Base-by-base conservation (phyloP, 2,113 vertebrate genomes). In the Polypterus senegalus region DNA sequence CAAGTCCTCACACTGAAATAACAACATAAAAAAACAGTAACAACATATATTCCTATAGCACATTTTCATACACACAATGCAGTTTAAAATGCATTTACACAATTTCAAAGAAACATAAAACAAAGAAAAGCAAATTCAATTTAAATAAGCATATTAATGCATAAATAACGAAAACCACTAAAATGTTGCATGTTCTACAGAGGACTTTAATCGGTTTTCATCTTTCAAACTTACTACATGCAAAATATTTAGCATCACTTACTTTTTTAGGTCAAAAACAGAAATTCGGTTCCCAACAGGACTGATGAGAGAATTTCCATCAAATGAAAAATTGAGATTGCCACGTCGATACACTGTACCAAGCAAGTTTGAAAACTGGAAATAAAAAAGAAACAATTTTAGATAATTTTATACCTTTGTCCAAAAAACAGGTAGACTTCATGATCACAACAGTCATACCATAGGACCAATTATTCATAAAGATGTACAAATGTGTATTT, bases 221-320 rank as follows among this genome's bases (percentile, higher is more conserved):
- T 51, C 6, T 51, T 51, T 4, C 11, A 3, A 44, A 57, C 55
- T 3, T 27, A 27, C 55, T 57, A 7, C 55, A 3, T 3, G 55
- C 2, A 51, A 57, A 9, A 11, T 6, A 44, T 57, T 57, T 9
- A 5, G 3, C 43, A 4, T 3, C 8, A 69, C 90, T 87, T 65
- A 97, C 95, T 92, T 97, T 67, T 92, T 97, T 47, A 98, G 76
- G 67, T 98, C 90, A 63, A 98, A 98, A 11, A 93, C 47, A 0
- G 93, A 91, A 66, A 98, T 58, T 63, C 94, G 83, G 70, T 98
- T 98, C 52, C 95, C 95, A 3, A 98, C 92, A 0, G 95, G 94
- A 66, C 95, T 98, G 74, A 98, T 71, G 5, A 98, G 81, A 0
- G 85, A 74, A 73, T 88, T 88, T 1, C 93, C 94, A 73, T 97